These are phyloP conservation scores for Lasioglossum vierecki DNA, from an alignment of 2,888 invertebrate genomes.

Conservation along the genomic window DNA sequence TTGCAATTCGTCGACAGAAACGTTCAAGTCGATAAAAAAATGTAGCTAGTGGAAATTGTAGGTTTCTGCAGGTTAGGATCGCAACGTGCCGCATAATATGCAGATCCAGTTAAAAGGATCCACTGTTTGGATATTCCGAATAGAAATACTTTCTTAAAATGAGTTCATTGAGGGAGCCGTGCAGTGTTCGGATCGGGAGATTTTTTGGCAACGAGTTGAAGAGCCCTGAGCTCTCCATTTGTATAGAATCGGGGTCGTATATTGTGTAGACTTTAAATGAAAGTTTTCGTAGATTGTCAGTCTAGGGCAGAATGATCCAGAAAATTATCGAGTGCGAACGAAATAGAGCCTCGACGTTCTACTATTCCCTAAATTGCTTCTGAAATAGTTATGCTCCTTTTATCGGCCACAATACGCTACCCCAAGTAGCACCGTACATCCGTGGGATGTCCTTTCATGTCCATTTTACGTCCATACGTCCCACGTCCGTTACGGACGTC, in stretches of 20 bases:
- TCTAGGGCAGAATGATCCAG: background rate
- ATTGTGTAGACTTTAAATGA: background rate
- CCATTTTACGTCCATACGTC: too few species aligned
- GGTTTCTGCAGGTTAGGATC: background rate
- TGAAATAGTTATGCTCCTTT: background rate
- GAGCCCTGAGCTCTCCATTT: background rate
- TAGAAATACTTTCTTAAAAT: constrained; percentile 8
- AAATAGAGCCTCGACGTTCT: background rate
- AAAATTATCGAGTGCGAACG: constrained; percentile 3
- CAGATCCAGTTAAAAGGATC: background rate
- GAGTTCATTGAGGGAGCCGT: background rate
- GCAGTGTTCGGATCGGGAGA: background rate
- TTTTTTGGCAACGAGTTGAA: constrained; percentile 1
- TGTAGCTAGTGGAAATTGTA: background rate
- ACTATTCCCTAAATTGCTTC: background rate
- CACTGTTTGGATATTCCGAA: background rate
- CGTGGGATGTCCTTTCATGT: too few species aligned
- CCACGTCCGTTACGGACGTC: too few species aligned
- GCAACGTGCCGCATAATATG: background rate
- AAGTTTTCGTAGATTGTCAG: constrained; percentile 1
- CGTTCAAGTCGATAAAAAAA: background rate
- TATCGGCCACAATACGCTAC: too few species aligned
- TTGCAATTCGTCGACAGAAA: too few species aligned
- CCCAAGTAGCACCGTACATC: too few species aligned
- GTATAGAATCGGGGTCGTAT: constrained; percentile 9